Base-by-base conservation (phyloP, 2,888 invertebrate genomes). In the Pharmacophagus antenor region DNA sequence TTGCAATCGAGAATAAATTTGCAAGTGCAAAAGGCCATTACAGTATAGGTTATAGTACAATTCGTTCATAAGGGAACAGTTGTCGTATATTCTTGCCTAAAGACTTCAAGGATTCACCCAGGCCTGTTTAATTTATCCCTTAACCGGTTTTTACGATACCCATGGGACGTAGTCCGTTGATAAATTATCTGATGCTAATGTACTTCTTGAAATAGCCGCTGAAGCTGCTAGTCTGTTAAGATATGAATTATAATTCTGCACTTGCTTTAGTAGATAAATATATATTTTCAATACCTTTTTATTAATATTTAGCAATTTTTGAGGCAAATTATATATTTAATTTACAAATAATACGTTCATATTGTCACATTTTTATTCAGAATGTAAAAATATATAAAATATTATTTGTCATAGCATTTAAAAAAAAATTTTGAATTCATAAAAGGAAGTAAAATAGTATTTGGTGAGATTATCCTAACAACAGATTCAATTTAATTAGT, bases 81-180 rank as follows among this genome's bases (percentile, higher is more conserved):
- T 31, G 20, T 15, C 47, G 22, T 21, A 47, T 47, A 47, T 47
- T 46, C 27, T 47, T 55, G 44, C 22, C 27, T 17, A 47, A 47
- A 47, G n/a, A 55, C 27, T 21, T 12, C 22, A 15, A 15, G 18
- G 31, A 57, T 46, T 17, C 27, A 10, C 57, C 27, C 44, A 31
- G 27, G 23, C 49, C 50, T 57, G 44, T 57, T 57, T 51, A 57
- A 57, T 57, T 51, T 42, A 57, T 57, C 50, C 57, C 50, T 50
- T 44, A 57, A 44, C 50, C 57, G 49, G 44, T 25, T 50, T 42
- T 57, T 57, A 57, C 47, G 46, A 37, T 50, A 31, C 57, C 57
- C 57, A 21, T 1, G 57, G 27, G 50, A 44, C 8, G 20, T 57
- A n/a, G 50, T 20, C 18, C 18, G 42, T 44, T 44, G 42, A 18